Evolutionary conservation across 2,797 vertebrate species (phyloP).

Genomic region (Sebastes melanostomus): DNA sequence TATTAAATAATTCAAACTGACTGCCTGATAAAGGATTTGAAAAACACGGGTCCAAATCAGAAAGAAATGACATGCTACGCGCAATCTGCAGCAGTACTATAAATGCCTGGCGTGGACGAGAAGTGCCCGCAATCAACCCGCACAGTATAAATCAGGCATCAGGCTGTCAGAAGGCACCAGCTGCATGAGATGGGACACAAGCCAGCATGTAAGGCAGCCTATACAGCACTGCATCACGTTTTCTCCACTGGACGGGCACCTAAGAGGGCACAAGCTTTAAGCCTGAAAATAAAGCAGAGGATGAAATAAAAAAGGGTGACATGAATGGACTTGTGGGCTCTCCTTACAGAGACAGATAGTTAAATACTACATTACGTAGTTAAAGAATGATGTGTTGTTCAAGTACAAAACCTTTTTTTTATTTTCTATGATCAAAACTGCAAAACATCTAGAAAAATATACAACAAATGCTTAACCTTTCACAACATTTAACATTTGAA

Average conservation of each 20-base stretch:
- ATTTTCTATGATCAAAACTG: conserved; percentile 86
- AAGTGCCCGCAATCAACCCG: too few species aligned
- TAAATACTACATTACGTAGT: background rate
- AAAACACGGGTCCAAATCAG: too few species aligned
- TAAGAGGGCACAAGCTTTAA: background rate
- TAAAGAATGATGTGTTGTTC: conserved; percentile 33
- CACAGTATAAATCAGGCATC: too few species aligned
- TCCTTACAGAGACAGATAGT: background rate
- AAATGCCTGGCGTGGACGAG: too few species aligned
- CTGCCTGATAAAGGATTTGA: too few species aligned
- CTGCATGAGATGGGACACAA: too few species aligned
- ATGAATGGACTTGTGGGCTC: background rate
- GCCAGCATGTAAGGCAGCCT: too few species aligned
- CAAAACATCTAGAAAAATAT: conserved; percentile 92
- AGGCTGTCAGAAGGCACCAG: too few species aligned
- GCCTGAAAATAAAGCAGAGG: background rate
- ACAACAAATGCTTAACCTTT: conserved; percentile 86
- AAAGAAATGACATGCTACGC: too few species aligned
- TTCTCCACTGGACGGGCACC: background rate
- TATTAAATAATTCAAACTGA: too few species aligned
- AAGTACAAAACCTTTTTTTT: conserved; percentile 85
- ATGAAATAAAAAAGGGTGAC: background rate
- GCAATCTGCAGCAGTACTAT: too few species aligned
- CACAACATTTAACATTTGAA: conserved; percentile 85
- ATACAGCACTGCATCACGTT: too few species aligned